Percentiles rank a stretch among this genome's conserved stretches.
Conservation (phyloP, 2,888 invertebrate genomes). For the Caenorhabditis plicata region DNA sequence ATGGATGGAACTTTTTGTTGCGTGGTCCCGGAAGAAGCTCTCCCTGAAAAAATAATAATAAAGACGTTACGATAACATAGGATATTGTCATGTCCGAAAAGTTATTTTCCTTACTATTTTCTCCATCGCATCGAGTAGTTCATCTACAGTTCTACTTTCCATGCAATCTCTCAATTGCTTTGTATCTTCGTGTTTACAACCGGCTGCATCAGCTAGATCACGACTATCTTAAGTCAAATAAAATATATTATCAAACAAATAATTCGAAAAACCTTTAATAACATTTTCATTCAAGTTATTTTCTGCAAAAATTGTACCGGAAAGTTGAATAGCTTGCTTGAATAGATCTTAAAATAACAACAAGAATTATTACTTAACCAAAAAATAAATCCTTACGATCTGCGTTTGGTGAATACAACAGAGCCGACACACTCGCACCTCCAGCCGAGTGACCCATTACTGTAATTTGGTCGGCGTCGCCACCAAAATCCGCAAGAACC, state of each 20-base stretch:
- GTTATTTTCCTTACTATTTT: conserved; percentile 48
- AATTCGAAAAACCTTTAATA: conserved; percentile 31
- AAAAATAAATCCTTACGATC: conserved; percentile 31
- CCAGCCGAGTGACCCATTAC: conserved; percentile 49
- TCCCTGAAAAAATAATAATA: conserved; percentile 15
- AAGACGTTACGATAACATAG: neutral
- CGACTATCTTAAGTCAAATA: conserved; percentile 28
- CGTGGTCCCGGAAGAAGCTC: conserved; percentile 26
- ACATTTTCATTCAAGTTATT: conserved; percentile 41
- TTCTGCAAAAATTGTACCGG: conserved; percentile 49
- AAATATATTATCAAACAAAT: neutral
- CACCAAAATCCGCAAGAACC: conserved; percentile 48
- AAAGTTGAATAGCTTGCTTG: conserved; percentile 45
- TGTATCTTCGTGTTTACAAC: conserved; percentile 35
- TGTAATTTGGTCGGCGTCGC: conserved; percentile 42
- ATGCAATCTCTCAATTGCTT: conserved; percentile 42
- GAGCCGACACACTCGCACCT: conserved; percentile 40
- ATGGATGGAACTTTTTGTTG: conserved; percentile 42
- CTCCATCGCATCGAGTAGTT: conserved; percentile 46
- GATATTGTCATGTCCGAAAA: neutral
- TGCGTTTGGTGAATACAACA: conserved; percentile 48
- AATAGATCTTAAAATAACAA: conserved; percentile 39
- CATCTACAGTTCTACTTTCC: conserved; percentile 42
- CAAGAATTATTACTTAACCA: neutral
- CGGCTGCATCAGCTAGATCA: conserved; percentile 33